These are phyloP conservation scores for Hyposmocoma kahamanoa DNA, from an alignment of 1,140 invertebrate species.

Conservation along the genomic window DNA sequence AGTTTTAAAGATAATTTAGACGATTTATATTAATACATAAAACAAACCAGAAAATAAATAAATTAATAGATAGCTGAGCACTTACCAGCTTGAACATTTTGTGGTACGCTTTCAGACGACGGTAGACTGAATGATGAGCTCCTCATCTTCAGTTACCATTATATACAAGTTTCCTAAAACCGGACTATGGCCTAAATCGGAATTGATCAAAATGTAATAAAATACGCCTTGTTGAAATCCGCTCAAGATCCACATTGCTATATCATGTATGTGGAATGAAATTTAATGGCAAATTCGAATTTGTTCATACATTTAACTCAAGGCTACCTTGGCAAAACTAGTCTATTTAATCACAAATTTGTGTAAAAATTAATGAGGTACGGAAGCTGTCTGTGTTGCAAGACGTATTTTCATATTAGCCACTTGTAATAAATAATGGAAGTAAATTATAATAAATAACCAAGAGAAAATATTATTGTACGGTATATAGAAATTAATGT, in stretches of 20 bases:
- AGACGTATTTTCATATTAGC: too few species aligned
- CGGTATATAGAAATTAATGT: too few species aligned
- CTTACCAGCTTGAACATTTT: constrained; percentile 23
- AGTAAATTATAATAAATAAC: too few species aligned
- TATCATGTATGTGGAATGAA: constrained; percentile 2
- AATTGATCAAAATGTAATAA: constrained; percentile 4
- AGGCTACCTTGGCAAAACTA: constrained; percentile 19
- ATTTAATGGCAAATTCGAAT: constrained; percentile 12
- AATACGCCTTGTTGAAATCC: constrained; percentile 8
- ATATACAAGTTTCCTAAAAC: constrained; percentile 18
- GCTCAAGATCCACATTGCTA: constrained; percentile 13
- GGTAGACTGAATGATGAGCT: constrained; percentile 15
- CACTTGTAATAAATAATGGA: too few species aligned
- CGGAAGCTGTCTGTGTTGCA: too few species aligned
- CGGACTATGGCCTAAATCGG: constrained; percentile 8
- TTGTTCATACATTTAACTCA: constrained; percentile 13
- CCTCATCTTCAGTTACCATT: constrained; percentile 1
- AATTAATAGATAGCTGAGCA: too few species aligned
- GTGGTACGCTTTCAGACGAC: background rate
- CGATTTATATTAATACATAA: too few species aligned
- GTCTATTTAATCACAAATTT: constrained; percentile 14
- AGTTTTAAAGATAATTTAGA: too few species aligned
- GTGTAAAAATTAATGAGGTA: too few species aligned
- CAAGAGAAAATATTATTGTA: too few species aligned
- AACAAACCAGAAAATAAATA: too few species aligned